Base-by-base conservation (phyloP, 2,888 invertebrate species). In the Machimus atricapillus region DNA sequence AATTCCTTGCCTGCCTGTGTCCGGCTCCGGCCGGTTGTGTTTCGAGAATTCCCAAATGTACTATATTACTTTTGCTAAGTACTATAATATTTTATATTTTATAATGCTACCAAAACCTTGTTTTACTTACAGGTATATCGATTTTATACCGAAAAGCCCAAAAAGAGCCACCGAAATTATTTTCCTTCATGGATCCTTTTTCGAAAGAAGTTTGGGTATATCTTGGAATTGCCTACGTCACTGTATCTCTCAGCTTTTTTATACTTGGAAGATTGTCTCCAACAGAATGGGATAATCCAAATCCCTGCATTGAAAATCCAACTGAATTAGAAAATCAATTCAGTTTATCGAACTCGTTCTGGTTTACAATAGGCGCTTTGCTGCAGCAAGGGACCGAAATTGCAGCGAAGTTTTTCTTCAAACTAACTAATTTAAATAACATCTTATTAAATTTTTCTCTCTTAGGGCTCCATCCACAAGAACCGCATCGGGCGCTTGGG, bases 121-220 rank as follows among this genome's bases (percentile, higher is more conserved):
- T 0, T 74, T n/a, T 16, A 81, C 34, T 86, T 78, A 16, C 90
- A 94, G 97, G 97, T 73, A 98, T 98, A 90, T 96, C 97, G 78
- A 98, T 99, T 90, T 92, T 98, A 43, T 98, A 96, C 92, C 96
- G 95, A 90, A 97, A 97, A 90, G 98, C 98, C 0, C 95, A 95
- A 87, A 96, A 97, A 90, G 95, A 96, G 89, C 95, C 97, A 0
- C 98, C 98, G 0, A 96, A 97, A 90, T 93, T 98, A 8, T 98
- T 98, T 91, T 98, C 98, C 1, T 99, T 99, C 91, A 95, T 98
- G 91, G 97, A 97, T 14, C 98, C 98, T 0, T 96, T 99, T 91
- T 97, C 97, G 0, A 93, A 94, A 31, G 96, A 96, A 89, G 97
- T 97, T 1, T 98, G 98, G 98, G 92, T 96, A 31, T 97, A 96